These are phyloP conservation scores for Myiagra hebetior DNA, from an alignment of 2,113 vertebrate genomes.

Conservation along the genomic window DNA sequence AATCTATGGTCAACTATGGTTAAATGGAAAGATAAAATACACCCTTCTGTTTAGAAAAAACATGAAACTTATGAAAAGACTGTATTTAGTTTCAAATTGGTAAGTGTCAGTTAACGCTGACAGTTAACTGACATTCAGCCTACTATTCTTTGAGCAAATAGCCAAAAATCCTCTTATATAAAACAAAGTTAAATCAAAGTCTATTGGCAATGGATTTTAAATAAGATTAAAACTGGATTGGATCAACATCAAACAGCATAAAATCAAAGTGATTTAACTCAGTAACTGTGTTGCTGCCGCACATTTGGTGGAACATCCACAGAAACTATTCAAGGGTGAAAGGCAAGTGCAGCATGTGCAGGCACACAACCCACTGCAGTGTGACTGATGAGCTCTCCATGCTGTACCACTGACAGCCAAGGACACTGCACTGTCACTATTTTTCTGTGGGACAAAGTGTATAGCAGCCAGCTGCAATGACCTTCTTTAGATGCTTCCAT, in stretches of 20 bases:
- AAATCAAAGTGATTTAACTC: not conserved
- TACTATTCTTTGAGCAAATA: not conserved
- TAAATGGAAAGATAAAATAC: not conserved
- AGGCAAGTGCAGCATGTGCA: not conserved
- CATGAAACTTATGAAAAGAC: not conserved
- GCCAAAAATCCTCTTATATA: not conserved
- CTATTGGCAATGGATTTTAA: not conserved
- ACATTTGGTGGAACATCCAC: not conserved
- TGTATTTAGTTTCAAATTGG: not conserved
- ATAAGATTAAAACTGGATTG: not conserved
- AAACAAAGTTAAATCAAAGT: not conserved
- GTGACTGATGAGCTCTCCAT: not conserved
- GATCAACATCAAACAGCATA: not conserved
- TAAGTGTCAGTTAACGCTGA: not conserved
- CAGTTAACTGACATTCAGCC: not conserved
- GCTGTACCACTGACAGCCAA: not conserved
- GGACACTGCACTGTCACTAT: not conserved
- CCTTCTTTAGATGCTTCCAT: not conserved
- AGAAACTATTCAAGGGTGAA: not conserved
- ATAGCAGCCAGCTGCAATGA: not conserved
- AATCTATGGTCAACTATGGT: not conserved
- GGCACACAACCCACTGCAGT: accelerated
- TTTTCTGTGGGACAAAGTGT: not conserved
- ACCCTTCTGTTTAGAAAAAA: not conserved
- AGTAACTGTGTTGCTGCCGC: not conserved